Conservation (phyloP, 2,113 vertebrate species). For the Euleptes europaea region DNA sequence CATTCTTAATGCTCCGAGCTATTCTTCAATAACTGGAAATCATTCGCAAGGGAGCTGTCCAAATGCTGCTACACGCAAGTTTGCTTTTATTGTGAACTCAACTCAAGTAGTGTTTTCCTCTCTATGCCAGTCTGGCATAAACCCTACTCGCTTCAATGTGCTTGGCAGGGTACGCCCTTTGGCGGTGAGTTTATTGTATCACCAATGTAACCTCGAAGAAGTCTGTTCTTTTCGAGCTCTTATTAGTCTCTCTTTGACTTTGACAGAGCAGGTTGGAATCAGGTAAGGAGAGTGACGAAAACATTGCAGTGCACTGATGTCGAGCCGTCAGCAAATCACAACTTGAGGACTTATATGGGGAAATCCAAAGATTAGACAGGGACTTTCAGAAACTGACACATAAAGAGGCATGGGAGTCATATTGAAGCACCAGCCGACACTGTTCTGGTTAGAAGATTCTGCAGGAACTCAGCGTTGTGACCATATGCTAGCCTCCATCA, state of each 20-base stretch:
- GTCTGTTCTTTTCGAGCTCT: not conserved
- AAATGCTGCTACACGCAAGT: not conserved
- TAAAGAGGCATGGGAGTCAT: not conserved
- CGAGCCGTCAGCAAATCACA: not conserved
- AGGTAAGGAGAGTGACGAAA: not conserved
- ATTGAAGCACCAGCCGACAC: not conserved
- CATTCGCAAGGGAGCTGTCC: not conserved
- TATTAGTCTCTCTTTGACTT: not conserved
- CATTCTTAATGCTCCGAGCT: conserved; percentile 7
- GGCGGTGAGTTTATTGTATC: not conserved
- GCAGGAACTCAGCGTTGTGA: not conserved
- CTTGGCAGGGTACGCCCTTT: not conserved
- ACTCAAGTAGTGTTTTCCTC: not conserved
- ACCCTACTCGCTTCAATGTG: not conserved
- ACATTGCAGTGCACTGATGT: not conserved
- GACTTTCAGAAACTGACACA: not conserved
- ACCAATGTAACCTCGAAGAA: not conserved
- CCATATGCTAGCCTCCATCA: not conserved
- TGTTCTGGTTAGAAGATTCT: not conserved
- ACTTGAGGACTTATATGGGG: not conserved
- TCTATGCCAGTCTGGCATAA: not conserved
- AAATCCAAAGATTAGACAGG: not conserved
- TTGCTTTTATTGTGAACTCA: not conserved
- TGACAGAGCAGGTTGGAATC: not conserved
- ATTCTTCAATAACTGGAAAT: conserved; percentile 5